Evolutionary conservation across 2,113 vertebrate genomes (phyloP), one percentile per base, ranked within the genome.

Genomic region (Tamias sibiricus): DNA sequence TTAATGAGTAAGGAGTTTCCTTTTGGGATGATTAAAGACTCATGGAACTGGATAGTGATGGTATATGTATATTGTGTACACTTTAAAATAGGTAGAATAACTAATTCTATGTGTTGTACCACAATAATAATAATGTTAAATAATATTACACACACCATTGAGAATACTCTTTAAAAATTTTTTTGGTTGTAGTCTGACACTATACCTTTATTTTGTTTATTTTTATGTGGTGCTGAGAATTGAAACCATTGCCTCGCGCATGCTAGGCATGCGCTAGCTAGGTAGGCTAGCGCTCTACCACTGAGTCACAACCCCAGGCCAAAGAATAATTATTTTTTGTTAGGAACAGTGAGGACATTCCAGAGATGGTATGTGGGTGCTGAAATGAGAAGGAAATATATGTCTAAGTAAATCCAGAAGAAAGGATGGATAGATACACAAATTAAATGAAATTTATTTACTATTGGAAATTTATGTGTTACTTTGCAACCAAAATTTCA

Each of bases 251-350:
- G n/a, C n/a, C n/a, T n/a, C n/a, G n/a, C n/a, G n/a, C n/a, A n/a
- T n/a, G n/a, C n/a, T n/a, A n/a, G n/a, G n/a, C n/a, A n/a, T n/a
- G n/a, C n/a, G n/a, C n/a, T n/a, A n/a, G n/a, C n/a, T n/a, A n/a
- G n/a, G n/a, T n/a, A n/a, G n/a, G n/a, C n/a, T n/a, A n/a, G n/a
- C n/a, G n/a, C n/a, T n/a, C n/a, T n/a, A n/a, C n/a, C n/a, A n/a
- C n/a, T n/a, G n/a, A n/a, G n/a, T n/a, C n/a, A n/a, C n/a, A n/a
- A n/a, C n/a, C n/a, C n/a, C n/a, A n/a, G n/a, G n/a, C n/a, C n/a
- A n/a, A n/a, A n/a, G n/a, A n/a, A n/a, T n/a, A n/a, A n/a, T n/a
- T 19, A 44, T 52, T 90, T 93, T 95, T 81, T 81, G 19, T 24
- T 88, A 14, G 20, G 37, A 52, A 62, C 37, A 40, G 2, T 49